Conservation (phyloP, 2,888 invertebrate species). For the Tyria jacobaeae region DNA sequence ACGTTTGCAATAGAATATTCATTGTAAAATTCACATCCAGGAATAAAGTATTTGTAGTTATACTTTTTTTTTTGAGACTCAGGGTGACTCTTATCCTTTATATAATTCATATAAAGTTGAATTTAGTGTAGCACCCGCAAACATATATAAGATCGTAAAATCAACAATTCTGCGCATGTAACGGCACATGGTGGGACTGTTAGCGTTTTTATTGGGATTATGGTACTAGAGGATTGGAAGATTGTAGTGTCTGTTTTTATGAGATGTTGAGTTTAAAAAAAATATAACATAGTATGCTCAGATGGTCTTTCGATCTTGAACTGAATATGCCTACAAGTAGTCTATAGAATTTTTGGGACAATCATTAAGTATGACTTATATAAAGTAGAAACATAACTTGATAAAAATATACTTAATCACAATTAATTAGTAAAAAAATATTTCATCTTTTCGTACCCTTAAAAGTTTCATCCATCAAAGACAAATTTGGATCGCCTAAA, state of each 20-base stretch:
- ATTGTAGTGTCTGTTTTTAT: not conserved
- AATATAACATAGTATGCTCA: too few species aligned
- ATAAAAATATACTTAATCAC: too few species aligned
- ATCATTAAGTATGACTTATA: too few species aligned
- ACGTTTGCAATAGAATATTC: not conserved
- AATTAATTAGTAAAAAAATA: too few species aligned
- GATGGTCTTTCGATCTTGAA: too few species aligned
- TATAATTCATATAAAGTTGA: conserved; percentile 49
- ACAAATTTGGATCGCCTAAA: too few species aligned
- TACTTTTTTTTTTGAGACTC: conserved; percentile 13
- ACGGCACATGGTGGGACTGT: conserved; percentile 28
- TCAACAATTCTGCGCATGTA: conserved; percentile 50
- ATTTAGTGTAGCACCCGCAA: conserved; percentile 46
- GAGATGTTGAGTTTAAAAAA: not conserved
- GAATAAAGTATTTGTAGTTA: not conserved
- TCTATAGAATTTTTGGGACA: too few species aligned
- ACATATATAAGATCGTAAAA: conserved; percentile 44
- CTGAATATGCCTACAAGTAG: too few species aligned
- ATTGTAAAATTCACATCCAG: not conserved
- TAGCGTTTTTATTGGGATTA: conserved; percentile 23
- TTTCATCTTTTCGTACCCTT: too few species aligned
- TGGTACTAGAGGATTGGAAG: not conserved
- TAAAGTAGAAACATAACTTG: too few species aligned
- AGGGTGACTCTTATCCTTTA: conserved; percentile 18
- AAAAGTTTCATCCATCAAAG: too few species aligned